A percentile compares a stretch with the other conserved stretches of the same genome.
Evolutionary conservation across 2,797 vertebrate genomes (phyloP).

Genomic region (Typhlichthys eigenmanni): DNA sequence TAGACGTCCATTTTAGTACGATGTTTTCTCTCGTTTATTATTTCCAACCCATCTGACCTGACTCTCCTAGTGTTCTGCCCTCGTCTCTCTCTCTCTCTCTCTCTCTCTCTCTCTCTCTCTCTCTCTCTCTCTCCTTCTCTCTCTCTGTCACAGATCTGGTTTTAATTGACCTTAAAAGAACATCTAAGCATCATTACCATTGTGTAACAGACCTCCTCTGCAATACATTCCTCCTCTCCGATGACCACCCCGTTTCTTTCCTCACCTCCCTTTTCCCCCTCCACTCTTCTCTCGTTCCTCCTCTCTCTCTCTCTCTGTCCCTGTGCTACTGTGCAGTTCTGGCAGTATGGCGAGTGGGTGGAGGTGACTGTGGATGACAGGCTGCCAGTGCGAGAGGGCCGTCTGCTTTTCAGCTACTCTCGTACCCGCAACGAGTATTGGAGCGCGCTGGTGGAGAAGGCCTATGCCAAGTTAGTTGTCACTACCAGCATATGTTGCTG

Average conservation of each 20-base stretch:
- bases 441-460: slow-evolving; percentile 85
- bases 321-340: slow-evolving; percentile 71
- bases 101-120: not conserved
- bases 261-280: slow-evolving; percentile 2
- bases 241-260: slow-evolving; percentile 8
- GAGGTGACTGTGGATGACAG: slow-evolving; percentile 85
- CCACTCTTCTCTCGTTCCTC: not conserved
- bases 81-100: not conserved
- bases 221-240: not conserved
- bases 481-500: slow-evolving; percentile 69
- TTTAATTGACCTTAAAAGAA: not conserved
- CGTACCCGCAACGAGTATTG: slow-evolving; percentile 79
- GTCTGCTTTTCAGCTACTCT: slow-evolving; percentile 84
- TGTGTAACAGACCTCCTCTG: not conserved
- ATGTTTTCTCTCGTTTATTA: not conserved
- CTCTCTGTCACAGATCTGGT: not conserved
- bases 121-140: not conserved
- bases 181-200: not conserved
- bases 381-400: slow-evolving; percentile 78
- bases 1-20: too few species aligned
- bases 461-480: slow-evolving; percentile 84
- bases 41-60: not conserved
- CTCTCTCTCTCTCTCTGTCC: slow-evolving; percentile 15
- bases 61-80: not conserved
- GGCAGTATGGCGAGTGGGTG: slow-evolving; percentile 86